Base-by-base conservation (phyloP, 1,140 invertebrate genomes). In the Eupristina koningsbergeri region DNA sequence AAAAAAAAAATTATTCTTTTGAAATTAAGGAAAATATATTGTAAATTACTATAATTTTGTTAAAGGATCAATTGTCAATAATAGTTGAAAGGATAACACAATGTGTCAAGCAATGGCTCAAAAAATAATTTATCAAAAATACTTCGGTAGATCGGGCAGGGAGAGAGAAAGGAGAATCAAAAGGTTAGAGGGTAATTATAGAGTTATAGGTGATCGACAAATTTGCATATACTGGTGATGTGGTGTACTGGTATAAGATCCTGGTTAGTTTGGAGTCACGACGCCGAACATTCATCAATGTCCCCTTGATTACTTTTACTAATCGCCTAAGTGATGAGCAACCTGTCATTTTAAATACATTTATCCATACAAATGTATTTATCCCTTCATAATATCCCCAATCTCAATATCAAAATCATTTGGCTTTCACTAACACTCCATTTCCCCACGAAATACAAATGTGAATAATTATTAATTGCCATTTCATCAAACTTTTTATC, bases 251-350 rank as follows among this genome's bases (percentile, higher is more conserved):
- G 41, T 36, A 53, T 50, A 22, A 76, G 50, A 76, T 34, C 31
- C 58, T 75, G 73, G 29, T n/a, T 41, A 22, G 67, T 19, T 29
- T 9, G 45, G 45, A 6, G 26, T 8, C 29, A 15, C 3, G n/a
- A 36, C 34, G n/a, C 29, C 67, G 67, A 67, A 73, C 84, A 87
- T 87, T 87, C 82, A 84, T 87, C 85, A 87, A 74, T 85, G 85
- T 86, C 86, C 69, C 83, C 61, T 84, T 64, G 85, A 84, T 87
- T 87, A 87, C 86, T 85, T 87, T 85, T 80, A 61, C 86, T 87
- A 87, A 87, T 85, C 85, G 86, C 80, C 63, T 85, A 79, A 84
- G 80, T 63, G 80, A 85, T 76, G 83, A 85, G 73, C 50, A 61
- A 50, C 39, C 45, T 61, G 61, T 29, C 47, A 75, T 74, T 71